Conservation (phyloP, 2,113 vertebrate genomes). For the Gorsachius goisagi region DNA sequence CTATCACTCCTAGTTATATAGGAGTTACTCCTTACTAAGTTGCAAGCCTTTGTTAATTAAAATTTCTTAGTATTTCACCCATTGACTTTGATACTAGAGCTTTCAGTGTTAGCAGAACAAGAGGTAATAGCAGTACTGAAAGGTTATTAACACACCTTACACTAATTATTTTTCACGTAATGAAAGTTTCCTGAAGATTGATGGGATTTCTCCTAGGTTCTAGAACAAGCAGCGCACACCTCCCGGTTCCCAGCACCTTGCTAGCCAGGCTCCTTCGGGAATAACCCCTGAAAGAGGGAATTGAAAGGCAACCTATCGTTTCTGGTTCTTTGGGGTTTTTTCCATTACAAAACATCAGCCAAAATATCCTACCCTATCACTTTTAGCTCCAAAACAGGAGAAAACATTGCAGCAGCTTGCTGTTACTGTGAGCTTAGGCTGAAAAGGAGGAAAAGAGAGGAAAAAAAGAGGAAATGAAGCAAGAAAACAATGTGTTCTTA, state of each 20-base stretch:
- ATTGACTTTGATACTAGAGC: background rate
- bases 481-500: background rate
- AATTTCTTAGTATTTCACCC: slow-evolving; percentile 2
- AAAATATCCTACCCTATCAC: background rate
- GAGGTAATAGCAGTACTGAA: background rate
- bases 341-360: background rate
- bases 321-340: background rate
- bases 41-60: background rate
- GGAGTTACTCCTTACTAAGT: background rate
- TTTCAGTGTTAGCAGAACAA: background rate
- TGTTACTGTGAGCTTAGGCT: background rate
- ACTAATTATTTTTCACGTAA: background rate
- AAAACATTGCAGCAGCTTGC: background rate
- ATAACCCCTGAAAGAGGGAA: background rate
- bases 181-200: background rate
- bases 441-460: background rate
- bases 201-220: background rate
- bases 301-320: background rate
- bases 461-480: background rate
- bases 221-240: background rate
- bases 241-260: background rate
- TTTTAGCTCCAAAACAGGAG: background rate
- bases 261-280: background rate
- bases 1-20: background rate
- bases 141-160: background rate